A percentile compares a stretch with the other conserved stretches of the same genome.
Conservation (phyloP, 2,113 vertebrate genomes). For the Myrmecophaga tridactyla region DNA sequence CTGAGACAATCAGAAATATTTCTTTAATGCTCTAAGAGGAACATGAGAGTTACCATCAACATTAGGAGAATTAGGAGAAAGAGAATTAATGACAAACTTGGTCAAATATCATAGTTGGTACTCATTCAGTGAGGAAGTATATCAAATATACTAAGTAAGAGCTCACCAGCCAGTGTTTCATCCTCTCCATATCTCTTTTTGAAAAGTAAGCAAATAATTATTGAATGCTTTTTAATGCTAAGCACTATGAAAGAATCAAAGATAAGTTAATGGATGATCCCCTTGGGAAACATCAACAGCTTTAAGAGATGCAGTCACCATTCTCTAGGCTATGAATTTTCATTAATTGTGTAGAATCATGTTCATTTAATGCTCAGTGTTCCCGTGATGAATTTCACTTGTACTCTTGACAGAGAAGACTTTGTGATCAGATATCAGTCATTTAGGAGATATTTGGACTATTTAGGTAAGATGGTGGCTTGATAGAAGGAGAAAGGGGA, state of each 20-base stretch:
- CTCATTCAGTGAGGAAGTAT: background rate
- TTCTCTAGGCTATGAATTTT: constrained; percentile 1
- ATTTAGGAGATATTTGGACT: background rate
- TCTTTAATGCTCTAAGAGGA: background rate
- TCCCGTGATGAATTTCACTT: background rate
- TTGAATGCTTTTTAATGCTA: background rate
- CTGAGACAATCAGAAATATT: background rate
- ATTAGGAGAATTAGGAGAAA: background rate
- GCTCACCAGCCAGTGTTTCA: background rate
- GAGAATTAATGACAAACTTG: background rate
- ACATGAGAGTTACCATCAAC: background rate
- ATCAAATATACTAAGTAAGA: background rate
- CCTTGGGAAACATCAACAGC: background rate
- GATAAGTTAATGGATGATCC: background rate
- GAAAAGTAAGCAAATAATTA: constrained; percentile 11
- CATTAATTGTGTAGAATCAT: background rate
- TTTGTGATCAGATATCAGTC: background rate
- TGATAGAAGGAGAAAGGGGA: background rate
- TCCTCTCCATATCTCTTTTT: background rate
- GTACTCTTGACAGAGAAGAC: background rate
- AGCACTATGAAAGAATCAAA: background rate
- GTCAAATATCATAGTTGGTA: background rate
- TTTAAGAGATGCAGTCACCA: background rate
- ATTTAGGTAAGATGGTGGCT: constrained; percentile 7
- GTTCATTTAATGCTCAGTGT: background rate